A percentile compares a stretch with the other conserved stretches of the same genome.
Evolutionary conservation across 2,888 invertebrate genomes (phyloP).

Genomic region (Eremobia ochroleuca): DNA sequence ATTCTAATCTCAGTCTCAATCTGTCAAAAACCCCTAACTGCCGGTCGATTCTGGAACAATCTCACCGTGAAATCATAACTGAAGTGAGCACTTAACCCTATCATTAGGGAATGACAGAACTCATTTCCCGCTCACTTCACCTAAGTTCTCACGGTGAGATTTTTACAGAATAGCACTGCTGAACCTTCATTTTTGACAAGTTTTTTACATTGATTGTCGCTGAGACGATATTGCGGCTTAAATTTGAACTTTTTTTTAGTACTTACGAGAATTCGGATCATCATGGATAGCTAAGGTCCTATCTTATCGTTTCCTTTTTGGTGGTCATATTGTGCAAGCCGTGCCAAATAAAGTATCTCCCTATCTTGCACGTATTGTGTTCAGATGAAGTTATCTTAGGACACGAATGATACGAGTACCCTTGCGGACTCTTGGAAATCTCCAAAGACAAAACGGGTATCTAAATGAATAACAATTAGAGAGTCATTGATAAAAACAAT

Average conservation of each 20-base stretch:
- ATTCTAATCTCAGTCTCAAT: neutral
- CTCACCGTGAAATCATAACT: too few relatives aligned
- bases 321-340: neutral
- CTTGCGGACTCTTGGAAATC: conserved; percentile 20
- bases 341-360: neutral
- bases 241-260: neutral
- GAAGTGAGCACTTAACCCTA: too few relatives aligned
- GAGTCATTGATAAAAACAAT: neutral
- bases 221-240: neutral
- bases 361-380: neutral
- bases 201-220: neutral
- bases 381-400: conserved; percentile 25
- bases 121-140: too few relatives aligned
- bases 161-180: too few relatives aligned
- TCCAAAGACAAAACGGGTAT: neutral
- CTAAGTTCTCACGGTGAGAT: too few relatives aligned
- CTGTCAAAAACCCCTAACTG: neutral
- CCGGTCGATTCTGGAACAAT: too few relatives aligned
- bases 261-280: neutral
- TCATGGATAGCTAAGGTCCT: neutral
- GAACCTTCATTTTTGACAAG: neutral
- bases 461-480: conserved; percentile 1
- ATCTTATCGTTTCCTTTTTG: conserved; percentile 6
- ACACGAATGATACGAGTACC: conserved; percentile 11
- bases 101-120: too few relatives aligned